These are phyloP conservation scores for Rhamnusium bicolor DNA, from an alignment of 2,888 invertebrate species.

Conservation along the genomic window DNA sequence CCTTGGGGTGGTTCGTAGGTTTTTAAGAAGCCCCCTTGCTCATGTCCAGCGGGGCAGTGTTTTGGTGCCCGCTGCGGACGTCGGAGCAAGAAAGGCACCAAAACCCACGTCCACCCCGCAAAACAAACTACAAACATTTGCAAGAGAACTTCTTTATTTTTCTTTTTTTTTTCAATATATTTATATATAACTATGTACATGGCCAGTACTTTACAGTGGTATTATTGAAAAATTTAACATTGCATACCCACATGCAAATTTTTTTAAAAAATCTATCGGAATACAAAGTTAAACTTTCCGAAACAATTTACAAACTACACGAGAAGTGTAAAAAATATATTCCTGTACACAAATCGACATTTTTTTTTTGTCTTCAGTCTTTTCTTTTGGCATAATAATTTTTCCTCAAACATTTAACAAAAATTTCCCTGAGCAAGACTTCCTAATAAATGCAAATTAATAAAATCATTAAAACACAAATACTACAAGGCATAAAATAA, in stretches of 20 bases:
- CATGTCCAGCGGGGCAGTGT: conserved; percentile 71
- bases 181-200: conserved; percentile 55
- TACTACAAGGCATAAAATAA: conserved; percentile 12
- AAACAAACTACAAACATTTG: conserved; percentile 68
- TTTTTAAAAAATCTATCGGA: background rate
- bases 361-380: conserved; percentile 38
- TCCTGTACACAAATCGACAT: conserved; percentile 28
- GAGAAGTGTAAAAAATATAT: conserved; percentile 33
- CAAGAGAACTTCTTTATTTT: conserved; percentile 72
- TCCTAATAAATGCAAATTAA: conserved; percentile 12
- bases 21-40: conserved; percentile 72
- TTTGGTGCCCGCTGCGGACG: conserved; percentile 72
- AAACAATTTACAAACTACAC: conserved; percentile 26
- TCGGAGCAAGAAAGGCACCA: conserved; percentile 74
- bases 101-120: conserved; percentile 73
- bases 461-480: conserved; percentile 2
- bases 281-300: conserved; percentile 22
- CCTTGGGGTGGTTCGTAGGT: conserved; percentile 64
- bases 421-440: conserved; percentile 41
- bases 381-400: conserved; percentile 47
- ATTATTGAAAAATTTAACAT: conserved; percentile 27
- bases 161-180: conserved; percentile 40
- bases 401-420: conserved; percentile 35
- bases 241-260: background rate
- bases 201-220: conserved; percentile 48